A percentile compares a stretch with the other conserved stretches of the same genome.
Conservation (phyloP, 2,888 invertebrate genomes). For the Sthenelais limicola region DNA sequence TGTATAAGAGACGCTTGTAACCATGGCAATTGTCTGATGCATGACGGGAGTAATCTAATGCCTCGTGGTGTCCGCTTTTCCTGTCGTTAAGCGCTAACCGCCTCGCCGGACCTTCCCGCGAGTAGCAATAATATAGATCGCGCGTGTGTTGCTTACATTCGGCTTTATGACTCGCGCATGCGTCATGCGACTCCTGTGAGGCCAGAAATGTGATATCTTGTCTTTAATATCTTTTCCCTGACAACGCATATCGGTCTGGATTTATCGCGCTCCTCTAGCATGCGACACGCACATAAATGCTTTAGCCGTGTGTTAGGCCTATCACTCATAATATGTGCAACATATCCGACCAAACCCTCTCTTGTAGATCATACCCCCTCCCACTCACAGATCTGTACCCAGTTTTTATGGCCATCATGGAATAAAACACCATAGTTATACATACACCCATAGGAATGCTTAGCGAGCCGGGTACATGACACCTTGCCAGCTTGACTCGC, state of each 20-base stretch:
- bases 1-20: no score
- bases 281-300: slow-evolving; percentile 27
- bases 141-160: neutral
- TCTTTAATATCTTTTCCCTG: slow-evolving; percentile 33
- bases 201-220: slow-evolving; percentile 32
- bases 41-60: slow-evolving; percentile 9
- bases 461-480: no score
- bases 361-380: no score
- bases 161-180: no score
- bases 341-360: no score
- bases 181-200: neutral
- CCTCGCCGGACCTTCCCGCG: neutral
- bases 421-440: no score
- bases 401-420: no score
- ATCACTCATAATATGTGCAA: slow-evolving; percentile 26
- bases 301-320: slow-evolving; percentile 15
- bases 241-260: slow-evolving; percentile 5
- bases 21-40: neutral
- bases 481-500: no score
- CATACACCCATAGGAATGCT: no score
- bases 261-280: neutral
- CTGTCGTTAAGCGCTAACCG: neutral
- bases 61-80: neutral
- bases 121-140: neutral
- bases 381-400: no score